Percentiles rank a stretch among this genome's conserved stretches.
phyloP scores from a whole-genome alignment of 2,888 invertebrate genomes.

The Macrosoma leucophasiata region DNA sequence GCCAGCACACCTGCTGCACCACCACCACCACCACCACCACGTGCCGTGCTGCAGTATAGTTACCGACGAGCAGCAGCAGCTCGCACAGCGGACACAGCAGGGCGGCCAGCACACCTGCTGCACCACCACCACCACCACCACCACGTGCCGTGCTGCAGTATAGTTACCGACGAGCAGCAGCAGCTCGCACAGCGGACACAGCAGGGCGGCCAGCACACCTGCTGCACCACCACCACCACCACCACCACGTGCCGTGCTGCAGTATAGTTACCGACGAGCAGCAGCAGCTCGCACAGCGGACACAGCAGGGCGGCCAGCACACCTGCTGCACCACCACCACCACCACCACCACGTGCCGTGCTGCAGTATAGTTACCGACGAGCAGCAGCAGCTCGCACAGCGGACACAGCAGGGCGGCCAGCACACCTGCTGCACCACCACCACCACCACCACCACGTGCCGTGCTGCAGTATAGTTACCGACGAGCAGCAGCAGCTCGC shows the following conservation, averaged over 20 bases:
- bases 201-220: neutral
- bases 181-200: neutral
- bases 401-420: too few relatives aligned
- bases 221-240: neutral
- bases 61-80: neutral
- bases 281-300: neutral
- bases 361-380: neutral
- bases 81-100: neutral
- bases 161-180: neutral
- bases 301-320: too few relatives aligned
- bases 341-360: too few relatives aligned
- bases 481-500: neutral
- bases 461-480: neutral
- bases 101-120: neutral
- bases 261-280: neutral
- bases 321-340: neutral
- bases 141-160: neutral
- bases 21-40: neutral
- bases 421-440: neutral
- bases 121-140: neutral
- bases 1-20: neutral
- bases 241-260: too few relatives aligned
- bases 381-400: neutral
- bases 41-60: neutral
- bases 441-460: too few relatives aligned